Evolutionary conservation across 2,888 invertebrate species (phyloP), one percentile per base, ranked within the genome.

Genomic region (Cephus runcator): DNA sequence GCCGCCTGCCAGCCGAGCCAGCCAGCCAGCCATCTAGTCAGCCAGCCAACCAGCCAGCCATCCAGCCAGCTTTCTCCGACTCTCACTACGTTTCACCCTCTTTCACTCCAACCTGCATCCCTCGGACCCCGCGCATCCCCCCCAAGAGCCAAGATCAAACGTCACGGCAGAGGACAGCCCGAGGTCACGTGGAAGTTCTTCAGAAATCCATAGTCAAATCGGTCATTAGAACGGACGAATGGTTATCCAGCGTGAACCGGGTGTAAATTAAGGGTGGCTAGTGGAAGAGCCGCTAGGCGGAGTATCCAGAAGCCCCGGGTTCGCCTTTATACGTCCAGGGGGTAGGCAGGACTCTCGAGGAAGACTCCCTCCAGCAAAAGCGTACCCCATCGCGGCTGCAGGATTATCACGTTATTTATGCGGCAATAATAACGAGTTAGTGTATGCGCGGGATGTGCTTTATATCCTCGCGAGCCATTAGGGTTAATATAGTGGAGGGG

Each of bases 321-420:
- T 56, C 56, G 56, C 56, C 23, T 56, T 56, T 56, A 77, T 73
- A 40, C 73, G 78, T 78, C 69, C 68, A 36, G 78, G 40, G 71
- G 71, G 31, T 30, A 12, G 69, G 35, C 12, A 68, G 33, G 75
- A 56, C 40, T 40, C 40, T 36, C 71, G 68, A 68, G 69, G 30
- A 35, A 35, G 73, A 69, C 76, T 81, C 81, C 83, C 79, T 81
- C 82, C 12, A 30, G 71, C 23, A 56, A 56, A 23, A 71, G 34
- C 74, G 74, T 74, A 34, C 35, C 74, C 74, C 35, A 34, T 74
- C 34, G 74, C 36, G 76, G 69, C 35, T 74, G 84, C 84, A 83
- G 90, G 91, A 91, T 91, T 91, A 91, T 91, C 91, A 86, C 87
- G 90, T 91, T 91, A 91, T 91, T 91, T 91, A 91, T 91, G 88